These are phyloP conservation scores for Chloroceryle aenea DNA, from an alignment of 2,113 vertebrate species.

Conservation along the genomic window DNA sequence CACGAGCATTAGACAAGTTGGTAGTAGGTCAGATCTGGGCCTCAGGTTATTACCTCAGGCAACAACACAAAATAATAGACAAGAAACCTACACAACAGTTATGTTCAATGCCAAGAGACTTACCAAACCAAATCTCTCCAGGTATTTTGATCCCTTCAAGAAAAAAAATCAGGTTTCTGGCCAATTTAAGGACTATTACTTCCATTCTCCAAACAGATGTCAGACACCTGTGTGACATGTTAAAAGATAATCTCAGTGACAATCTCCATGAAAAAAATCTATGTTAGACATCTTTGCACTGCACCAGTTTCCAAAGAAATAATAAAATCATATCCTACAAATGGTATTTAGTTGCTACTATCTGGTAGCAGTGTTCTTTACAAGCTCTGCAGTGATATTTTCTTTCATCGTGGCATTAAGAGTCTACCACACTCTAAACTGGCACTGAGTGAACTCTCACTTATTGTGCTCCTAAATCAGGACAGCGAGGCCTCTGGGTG, in stretches of 20 bases:
- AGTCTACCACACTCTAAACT: rapidly evolving
- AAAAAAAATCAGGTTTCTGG: background rate
- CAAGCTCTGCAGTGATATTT: background rate
- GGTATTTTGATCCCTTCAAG: background rate
- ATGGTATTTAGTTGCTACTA: background rate
- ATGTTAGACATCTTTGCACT: background rate
- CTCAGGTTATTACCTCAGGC: background rate
- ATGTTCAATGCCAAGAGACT: background rate
- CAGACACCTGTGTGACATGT: background rate
- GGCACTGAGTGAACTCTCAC: background rate
- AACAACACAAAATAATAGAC: background rate
- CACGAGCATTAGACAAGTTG: background rate
- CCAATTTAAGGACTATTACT: background rate
- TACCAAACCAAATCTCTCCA: background rate
- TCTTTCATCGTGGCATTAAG: background rate
- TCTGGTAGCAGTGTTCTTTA: background rate
- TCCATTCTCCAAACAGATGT: background rate
- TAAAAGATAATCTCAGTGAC: background rate
- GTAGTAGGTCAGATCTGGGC: too few species aligned
- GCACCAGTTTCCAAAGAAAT: background rate
- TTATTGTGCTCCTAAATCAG: background rate
- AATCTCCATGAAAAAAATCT: background rate
- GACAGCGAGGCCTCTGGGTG: background rate
- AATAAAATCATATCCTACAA: background rate
- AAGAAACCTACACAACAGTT: background rate